A percentile compares a stretch with the other conserved stretches of the same genome.
Evolutionary conservation across 2,113 vertebrate species (phyloP).

Genomic region (Rhinichthys klamathensis): DNA sequence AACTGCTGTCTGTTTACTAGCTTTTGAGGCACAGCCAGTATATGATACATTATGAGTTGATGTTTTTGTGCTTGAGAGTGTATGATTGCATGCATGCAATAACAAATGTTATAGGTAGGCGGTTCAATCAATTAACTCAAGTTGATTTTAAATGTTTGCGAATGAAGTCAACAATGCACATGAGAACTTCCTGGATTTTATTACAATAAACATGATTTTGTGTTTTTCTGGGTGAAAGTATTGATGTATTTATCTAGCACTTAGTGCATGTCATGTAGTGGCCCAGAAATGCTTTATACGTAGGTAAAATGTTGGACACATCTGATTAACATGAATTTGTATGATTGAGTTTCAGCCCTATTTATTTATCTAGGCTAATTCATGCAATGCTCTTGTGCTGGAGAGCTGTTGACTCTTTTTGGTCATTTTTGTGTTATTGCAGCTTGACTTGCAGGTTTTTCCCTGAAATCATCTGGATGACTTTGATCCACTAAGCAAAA

Average conservation of each 20-base stretch:
- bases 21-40: no score
- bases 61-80: neutral
- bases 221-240: neutral
- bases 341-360: neutral
- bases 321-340: neutral
- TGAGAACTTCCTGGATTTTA: neutral
- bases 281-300: neutral
- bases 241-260: neutral
- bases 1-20: neutral
- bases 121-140: neutral
- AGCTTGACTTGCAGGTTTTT: neutral
- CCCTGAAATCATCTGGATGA: neutral
- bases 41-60: neutral
- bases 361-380: neutral
- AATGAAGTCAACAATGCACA: neutral
- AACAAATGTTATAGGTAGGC: neutral
- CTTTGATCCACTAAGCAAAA: neutral
- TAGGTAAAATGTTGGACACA: neutral
- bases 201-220: neutral
- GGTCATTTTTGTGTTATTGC: neutral
- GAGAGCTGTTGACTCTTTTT: neutral
- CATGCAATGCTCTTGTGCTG: neutral
- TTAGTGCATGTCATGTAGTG: neutral
- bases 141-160: neutral
- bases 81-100: neutral